A percentile compares a stretch with the other conserved stretches of the same genome.
Conservation (phyloP, 1,140 invertebrate species). For the Elysia chlorotica region DNA sequence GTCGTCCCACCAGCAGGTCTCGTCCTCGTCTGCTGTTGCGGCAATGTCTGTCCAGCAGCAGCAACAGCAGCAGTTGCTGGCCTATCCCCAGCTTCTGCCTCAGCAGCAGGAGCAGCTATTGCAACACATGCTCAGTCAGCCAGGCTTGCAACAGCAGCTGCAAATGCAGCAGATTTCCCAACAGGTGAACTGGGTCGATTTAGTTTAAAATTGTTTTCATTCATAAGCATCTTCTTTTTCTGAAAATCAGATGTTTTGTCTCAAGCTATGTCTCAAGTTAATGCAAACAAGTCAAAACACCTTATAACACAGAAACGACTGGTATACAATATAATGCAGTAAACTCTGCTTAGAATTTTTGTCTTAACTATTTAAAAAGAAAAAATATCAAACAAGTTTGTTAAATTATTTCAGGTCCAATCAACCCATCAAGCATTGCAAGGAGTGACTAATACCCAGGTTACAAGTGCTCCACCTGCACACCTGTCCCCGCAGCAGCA, state of each 20-base stretch:
- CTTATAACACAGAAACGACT: no score
- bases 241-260: no score
- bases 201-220: background rate
- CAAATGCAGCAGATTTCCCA: conserved; percentile 29
- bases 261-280: no score
- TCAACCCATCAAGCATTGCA: conserved; percentile 8
- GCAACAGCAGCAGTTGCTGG: conserved; percentile 37
- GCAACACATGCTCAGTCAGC: conserved; percentile 50
- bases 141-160: conserved; percentile 31
- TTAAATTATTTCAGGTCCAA: background rate
- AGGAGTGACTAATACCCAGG: background rate
- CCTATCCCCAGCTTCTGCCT: conserved; percentile 38
- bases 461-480: background rate
- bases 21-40: conserved; percentile 4
- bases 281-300: no score
- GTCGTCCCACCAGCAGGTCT: conserved; percentile 5
- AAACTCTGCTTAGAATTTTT: no score
- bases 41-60: conserved; percentile 42
- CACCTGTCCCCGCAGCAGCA: conserved; percentile 48
- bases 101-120: conserved; percentile 63
- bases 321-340: no score
- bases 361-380: no score
- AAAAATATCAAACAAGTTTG: background rate
- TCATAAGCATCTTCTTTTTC: no score
- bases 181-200: conserved; percentile 25